Percentiles rank a stretch among this genome's conserved stretches.
Evolutionary conservation across 2,888 invertebrate genomes (phyloP).

Genomic region (Ganaspis brasiliensis): DNA sequence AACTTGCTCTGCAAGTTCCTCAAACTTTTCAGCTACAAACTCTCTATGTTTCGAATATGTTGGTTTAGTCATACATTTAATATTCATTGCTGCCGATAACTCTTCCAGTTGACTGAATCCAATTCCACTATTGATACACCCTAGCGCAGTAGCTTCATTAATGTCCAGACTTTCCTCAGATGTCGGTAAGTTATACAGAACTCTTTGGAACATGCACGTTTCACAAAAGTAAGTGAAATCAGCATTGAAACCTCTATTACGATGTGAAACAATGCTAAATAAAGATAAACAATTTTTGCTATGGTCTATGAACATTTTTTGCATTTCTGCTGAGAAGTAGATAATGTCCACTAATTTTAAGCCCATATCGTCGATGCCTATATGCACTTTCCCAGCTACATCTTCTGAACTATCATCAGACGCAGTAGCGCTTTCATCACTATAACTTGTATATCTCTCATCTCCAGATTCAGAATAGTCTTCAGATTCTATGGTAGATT

Average conservation of each 20-base stretch:
- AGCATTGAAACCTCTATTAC: background rate
- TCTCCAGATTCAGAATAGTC: background rate
- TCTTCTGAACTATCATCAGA: background rate
- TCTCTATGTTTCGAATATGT: background rate
- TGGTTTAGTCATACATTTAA: background rate
- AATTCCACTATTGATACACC: background rate
- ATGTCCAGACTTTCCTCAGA: background rate
- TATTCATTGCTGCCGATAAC: background rate
- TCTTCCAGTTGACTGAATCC: background rate
- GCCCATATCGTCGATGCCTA: background rate
- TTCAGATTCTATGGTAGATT: background rate
- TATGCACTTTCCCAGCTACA: background rate
- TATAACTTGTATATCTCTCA: background rate
- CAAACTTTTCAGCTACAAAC: background rate
- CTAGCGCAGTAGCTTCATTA: background rate
- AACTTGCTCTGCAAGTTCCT: background rate
- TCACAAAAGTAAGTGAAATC: background rate
- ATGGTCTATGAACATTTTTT: background rate
- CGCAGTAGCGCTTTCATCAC: background rate
- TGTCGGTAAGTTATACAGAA: background rate
- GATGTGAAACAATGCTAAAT: background rate
- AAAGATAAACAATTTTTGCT: background rate
- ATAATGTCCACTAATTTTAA: background rate
- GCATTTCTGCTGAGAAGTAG: background rate
- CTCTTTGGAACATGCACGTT: background rate